Evolutionary conservation across 2,113 vertebrate genomes (phyloP), one percentile per base, ranked within the genome.

Genomic region (Heliornis fulica): DNA sequence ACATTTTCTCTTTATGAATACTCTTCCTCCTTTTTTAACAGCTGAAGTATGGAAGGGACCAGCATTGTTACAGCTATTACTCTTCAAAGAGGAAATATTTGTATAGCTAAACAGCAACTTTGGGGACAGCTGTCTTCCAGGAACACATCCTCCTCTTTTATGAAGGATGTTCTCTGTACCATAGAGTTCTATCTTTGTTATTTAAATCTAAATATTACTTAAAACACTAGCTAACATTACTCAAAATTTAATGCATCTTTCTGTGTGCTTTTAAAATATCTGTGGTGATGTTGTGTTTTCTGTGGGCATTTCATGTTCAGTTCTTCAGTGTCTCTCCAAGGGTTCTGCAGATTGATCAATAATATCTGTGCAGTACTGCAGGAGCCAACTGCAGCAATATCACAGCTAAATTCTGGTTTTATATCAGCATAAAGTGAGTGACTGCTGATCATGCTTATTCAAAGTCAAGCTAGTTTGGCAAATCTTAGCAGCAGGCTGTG

Each of bases 271-370:
- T 12, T 36, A 16, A 90, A 71, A 31, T 45, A 16, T 9, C 46
- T 14, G 2, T 53, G 79, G 43, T 51, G 36, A n/a, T 36, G 10
- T 19, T 14, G 4, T 16, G 12, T 60, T 91, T 83, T 64, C n/a
- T 72, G 7, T 34, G 38, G 18, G 15, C 48, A 15, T 50, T 64
- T 64, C 5, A 0, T 16, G 6, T 71, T 51, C 43, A 43, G 25
- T 32, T 83, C 38, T 71, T 60, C 60, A 56, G 34, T 87, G 23
- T 40, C 23, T 91, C 61, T 77, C 61, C 61, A 51, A 60, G 51
- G 29, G 61, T 54, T 89, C 64, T 92, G 93, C 77, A 83, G 60
- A 56, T 64, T 28, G 79, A 93, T 96, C 96, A 71, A 60, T 96
- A 88, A 31, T 48, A 92, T 92, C 92, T 83, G 87, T 60, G 76